Evolutionary conservation across 1,140 invertebrate species (phyloP), one percentile per base, ranked within the genome.

Genomic region (Epicauta chinensis): DNA sequence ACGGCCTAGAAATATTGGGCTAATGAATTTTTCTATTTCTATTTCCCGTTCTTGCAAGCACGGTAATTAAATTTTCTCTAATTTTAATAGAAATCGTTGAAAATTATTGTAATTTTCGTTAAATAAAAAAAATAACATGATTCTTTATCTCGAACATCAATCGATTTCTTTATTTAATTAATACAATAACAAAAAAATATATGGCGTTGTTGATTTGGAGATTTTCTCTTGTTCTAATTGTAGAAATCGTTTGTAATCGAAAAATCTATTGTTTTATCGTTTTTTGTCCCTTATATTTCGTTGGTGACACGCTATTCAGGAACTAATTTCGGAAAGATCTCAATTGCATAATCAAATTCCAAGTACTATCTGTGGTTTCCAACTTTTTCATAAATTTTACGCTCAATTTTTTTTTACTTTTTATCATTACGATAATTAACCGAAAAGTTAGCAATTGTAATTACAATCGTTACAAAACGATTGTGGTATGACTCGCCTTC

Each of bases 401-500:
- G 23, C 23, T 23, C 7, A 23, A 23, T 23, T 23, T 23, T 23
- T 23, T 5, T 23, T 23, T 23, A 23, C 4, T 23, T 23, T 23
- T 23, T 31, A 17, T 6, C 13, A 35, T 32, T 41, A 38, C 17
- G 41, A 41, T 41, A 51, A 51, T 51, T 51, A 51, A 51, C 48
- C 48, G 41, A 51, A 51, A 51, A 51, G 48, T 17, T 31, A 15
- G 39, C 17, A 31, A 39, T 13, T 32, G 32, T 51, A 51, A 51
- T 42, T 41, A 42, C 17, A 51, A 51, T 47, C 11, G 16, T 42
- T 47, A 38, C 35, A 23, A 13, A 47, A 47, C 23, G 17, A 47
- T 34, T 37, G 16, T 35, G 12, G 23, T 23, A 10, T 44, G 7
- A 14, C 41, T 37, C 38, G 38, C 45, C 45, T 47, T 47, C 45